phyloP scores from a whole-genome alignment of 2,797 vertebrate species.

The Numenius phaeopus region DNA sequence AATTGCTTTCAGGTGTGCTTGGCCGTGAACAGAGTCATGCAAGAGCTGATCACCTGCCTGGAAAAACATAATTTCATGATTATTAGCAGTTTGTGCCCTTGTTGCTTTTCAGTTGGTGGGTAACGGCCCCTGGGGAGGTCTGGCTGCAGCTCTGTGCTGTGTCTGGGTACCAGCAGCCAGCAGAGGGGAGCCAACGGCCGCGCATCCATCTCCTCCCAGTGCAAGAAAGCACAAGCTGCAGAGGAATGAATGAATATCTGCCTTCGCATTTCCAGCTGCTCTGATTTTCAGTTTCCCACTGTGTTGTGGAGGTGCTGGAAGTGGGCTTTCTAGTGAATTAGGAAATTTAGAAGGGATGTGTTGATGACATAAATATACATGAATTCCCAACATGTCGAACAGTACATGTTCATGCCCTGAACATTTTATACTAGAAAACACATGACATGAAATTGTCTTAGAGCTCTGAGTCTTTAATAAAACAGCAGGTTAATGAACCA shows the following conservation, averaged over 20 bases:
- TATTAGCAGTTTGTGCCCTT: not conserved
- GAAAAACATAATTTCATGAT: fast-evolving
- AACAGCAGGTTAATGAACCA: slow-evolving; percentile 8
- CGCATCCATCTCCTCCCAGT: fast-evolving
- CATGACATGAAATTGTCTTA: not conserved
- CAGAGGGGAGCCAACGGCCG: not conserved
- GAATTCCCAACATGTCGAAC: not conserved
- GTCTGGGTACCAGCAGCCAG: not conserved
- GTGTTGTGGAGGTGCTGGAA: not conserved
- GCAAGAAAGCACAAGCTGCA: not conserved
- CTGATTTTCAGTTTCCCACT: not conserved
- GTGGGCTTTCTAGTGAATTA: not conserved
- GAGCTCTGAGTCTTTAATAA: not conserved
- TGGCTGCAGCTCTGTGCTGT: fast-evolving
- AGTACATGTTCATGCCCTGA: not conserved
- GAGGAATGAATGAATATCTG: not conserved
- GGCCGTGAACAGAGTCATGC: not conserved
- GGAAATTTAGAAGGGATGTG: not conserved
- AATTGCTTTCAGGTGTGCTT: not conserved
- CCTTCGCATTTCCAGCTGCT: not conserved
- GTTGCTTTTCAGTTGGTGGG: not conserved
- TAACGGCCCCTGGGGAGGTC: not conserved
- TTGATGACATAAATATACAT: not conserved
- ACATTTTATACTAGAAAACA: not conserved
- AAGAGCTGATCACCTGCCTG: not conserved